These are phyloP conservation scores for Babylonia areolata DNA, from an alignment of 1,140 invertebrate genomes.

Conservation along the genomic window DNA sequence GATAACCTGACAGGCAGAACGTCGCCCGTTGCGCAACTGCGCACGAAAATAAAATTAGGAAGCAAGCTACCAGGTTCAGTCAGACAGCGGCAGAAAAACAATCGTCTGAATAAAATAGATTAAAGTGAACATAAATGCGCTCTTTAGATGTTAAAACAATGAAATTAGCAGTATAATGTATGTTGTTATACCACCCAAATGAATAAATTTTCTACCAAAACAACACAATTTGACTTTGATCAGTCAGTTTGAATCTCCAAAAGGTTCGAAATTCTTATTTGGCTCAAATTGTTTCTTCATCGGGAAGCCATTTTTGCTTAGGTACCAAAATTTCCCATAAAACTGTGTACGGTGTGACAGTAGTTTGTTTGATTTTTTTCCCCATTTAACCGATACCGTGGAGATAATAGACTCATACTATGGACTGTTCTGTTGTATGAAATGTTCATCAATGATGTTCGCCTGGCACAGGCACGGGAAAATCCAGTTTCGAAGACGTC, in stretches of 20 bases:
- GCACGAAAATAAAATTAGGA: neutral
- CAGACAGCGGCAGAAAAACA: too few species aligned
- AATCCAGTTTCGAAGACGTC: neutral
- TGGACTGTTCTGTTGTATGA: neutral
- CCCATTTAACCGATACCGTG: neutral
- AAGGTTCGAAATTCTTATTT: neutral
- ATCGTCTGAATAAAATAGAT: too few species aligned
- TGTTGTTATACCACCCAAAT: too few species aligned
- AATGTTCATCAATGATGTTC: neutral
- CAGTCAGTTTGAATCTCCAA: too few species aligned
- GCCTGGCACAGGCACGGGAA: neutral
- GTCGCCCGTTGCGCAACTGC: too few species aligned
- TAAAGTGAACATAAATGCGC: too few species aligned
- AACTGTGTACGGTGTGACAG: neutral
- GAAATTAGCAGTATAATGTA: too few species aligned
- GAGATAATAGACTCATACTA: neutral
- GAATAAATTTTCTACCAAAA: too few species aligned
- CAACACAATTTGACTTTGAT: too few species aligned
- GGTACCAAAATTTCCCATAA: neutral
- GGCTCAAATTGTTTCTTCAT: neutral
- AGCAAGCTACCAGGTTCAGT: neutral
- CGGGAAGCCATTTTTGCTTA: constrained; percentile 3
- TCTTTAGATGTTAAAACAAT: too few species aligned
- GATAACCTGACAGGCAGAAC: too few species aligned
- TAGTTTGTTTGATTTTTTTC: neutral